Conservation (phyloP, 2,113 vertebrate species). For the Ceratotherium simum region DNA sequence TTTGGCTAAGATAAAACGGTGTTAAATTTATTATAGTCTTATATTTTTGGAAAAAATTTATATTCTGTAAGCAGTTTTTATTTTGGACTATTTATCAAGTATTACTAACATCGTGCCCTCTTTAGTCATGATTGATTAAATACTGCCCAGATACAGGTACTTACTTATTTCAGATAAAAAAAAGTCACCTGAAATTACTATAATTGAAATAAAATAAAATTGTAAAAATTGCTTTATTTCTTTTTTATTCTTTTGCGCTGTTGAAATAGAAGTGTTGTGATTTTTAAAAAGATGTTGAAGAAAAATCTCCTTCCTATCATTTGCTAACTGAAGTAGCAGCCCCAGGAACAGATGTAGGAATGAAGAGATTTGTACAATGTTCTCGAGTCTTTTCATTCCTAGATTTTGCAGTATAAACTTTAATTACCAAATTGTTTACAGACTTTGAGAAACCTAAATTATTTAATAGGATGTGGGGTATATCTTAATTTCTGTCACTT, state of each 20-base stretch:
- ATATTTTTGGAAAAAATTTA: conserved; percentile 36
- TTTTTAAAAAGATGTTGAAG: neutral
- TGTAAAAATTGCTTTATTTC: conserved; percentile 16
- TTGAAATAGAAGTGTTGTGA: conserved; percentile 31
- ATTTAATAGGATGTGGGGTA: neutral
- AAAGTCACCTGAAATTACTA: conserved; percentile 1
- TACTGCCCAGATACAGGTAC: neutral
- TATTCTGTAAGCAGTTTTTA: conserved; percentile 17
- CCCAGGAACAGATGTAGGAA: neutral
- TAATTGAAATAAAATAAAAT: conserved; percentile 52
- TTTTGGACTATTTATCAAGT: conserved; percentile 50
- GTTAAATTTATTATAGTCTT: conserved; percentile 14
- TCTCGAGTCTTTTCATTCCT: neutral
- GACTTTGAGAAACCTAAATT: conserved; percentile 21
- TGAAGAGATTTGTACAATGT: neutral
- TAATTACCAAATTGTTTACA: conserved; percentile 15
- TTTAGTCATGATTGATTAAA: conserved; percentile 6
- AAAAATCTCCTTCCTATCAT: neutral
- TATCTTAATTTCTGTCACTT: conserved; percentile 32
- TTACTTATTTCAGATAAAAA: conserved; percentile 48
- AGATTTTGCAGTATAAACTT: neutral
- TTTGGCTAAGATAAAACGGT: neutral
- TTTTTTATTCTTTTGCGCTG: conserved; percentile 1
- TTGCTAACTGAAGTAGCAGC: conserved; percentile 43
- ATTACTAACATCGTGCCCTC: neutral